Base-by-base conservation (phyloP, 2,888 invertebrate species). In the Zootermopsis nevadensis region DNA sequence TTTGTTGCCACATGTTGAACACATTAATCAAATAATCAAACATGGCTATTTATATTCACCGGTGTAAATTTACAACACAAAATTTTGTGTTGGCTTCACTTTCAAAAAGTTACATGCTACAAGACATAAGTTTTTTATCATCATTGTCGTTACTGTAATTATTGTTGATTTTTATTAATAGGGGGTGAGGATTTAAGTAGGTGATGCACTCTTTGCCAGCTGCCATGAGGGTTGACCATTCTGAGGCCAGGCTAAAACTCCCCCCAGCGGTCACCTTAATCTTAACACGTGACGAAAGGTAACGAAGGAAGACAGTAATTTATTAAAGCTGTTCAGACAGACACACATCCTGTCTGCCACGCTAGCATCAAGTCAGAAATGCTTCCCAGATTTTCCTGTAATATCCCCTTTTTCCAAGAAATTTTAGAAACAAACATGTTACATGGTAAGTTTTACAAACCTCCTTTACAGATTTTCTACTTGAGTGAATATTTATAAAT, bases 231-330 rank as follows among this genome's bases (percentile, higher is more conserved):
- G 60, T 60, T 60, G 60, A 10, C 6, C 60, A 60, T 60, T 15
- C 60, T 27, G 60, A 8, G n/a, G 60, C 60, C 60, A 60, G n/a
- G 60, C 15, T 53, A 53, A 53, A 60, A 60, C 27, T 60, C 60
- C 60, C n/a, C 60, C 60, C n/a, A 60, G n/a, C n/a, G n/a, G 60
- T n/a, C 60, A 60, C n/a, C 38, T 24, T 0, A 33, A 22, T n/a
- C 38, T 42, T n/a, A 38, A 35, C 24, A 74, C 38, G 74, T 15
- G 38, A 74, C 74, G 38, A 74, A 38, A 74, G 33, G 69, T 2
- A 74, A 74, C 74, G 38, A n/a, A 74, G 74, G 74, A 74, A 74
- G 7, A n/a, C 12, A 33, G 74, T 38, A 74, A 74, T 30, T 74
- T 38, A 38, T 74, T 74, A 42, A 33, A 33, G 15, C 60, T n/a